Percentiles rank a stretch among this genome's conserved stretches.
phyloP scores from a whole-genome alignment of 2,797 vertebrate genomes.

The Thalassophryne amazonica region DNA sequence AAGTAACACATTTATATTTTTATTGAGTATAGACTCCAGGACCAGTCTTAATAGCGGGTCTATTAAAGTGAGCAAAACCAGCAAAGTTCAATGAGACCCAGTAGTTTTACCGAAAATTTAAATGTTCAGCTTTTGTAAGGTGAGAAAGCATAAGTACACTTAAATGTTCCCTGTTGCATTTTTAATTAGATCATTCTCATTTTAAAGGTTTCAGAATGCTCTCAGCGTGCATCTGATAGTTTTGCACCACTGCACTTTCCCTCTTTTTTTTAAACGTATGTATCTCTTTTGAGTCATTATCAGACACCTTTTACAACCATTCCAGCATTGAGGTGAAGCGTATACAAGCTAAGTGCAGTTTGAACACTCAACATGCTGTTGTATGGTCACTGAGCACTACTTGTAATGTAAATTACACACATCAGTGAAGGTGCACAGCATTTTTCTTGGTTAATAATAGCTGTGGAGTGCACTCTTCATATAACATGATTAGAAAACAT shows the following conservation, averaged over 20 bases:
- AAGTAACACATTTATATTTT: too few species aligned
- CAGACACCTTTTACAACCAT: background rate
- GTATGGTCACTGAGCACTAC: slow-evolving; percentile 15
- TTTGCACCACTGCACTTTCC: slow-evolving; percentile 9
- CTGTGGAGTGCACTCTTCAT: slow-evolving; percentile 22
- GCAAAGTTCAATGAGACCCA: too few species aligned
- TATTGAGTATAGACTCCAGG: too few species aligned
- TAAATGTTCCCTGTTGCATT: background rate
- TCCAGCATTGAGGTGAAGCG: background rate
- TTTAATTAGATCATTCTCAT: slow-evolving; percentile 15
- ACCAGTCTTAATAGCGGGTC: too few species aligned
- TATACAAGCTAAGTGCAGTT: slow-evolving; percentile 11
- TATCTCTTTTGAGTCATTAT: background rate
- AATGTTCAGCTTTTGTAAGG: too few species aligned
- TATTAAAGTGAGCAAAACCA: too few species aligned
- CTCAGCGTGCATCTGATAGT: background rate
- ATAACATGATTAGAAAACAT: slow-evolving; percentile 50
- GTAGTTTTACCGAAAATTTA: too few species aligned
- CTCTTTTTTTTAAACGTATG: too few species aligned
- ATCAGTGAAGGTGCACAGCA: slow-evolving; percentile 12
- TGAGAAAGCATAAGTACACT: too few species aligned
- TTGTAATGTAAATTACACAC: slow-evolving; percentile 25
- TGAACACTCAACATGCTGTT: background rate
- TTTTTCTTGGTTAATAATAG: slow-evolving; percentile 28
- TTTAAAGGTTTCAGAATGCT: background rate